Percentiles rank a stretch among this genome's conserved stretches.
phyloP scores from a whole-genome alignment of 2,888 invertebrate genomes.

The Diplolepis rosae region DNA sequence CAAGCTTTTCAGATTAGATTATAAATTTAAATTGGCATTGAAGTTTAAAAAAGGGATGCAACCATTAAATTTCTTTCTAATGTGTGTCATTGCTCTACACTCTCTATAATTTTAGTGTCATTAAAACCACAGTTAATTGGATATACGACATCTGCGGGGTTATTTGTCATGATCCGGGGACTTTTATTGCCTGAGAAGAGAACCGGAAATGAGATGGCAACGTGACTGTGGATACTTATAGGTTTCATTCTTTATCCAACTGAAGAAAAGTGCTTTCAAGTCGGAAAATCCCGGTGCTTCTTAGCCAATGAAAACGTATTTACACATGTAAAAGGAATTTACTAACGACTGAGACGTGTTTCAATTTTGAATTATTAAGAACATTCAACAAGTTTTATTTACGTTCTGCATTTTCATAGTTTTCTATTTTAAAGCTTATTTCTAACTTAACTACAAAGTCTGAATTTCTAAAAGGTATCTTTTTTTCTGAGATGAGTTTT shows the following conservation, averaged over 20 bases:
- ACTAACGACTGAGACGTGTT: neutral
- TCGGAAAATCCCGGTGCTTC: conserved; percentile 11
- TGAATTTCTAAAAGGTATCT: too few species aligned
- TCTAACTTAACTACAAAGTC: too few species aligned
- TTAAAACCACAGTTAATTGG: conserved; percentile 5
- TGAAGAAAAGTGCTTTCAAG: conserved; percentile 7
- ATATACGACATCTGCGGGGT: conserved; percentile 2
- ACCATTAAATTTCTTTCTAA: too few species aligned
- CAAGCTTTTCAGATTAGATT: too few species aligned
- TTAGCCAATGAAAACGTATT: conserved; percentile 10
- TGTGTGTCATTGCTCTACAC: too few species aligned
- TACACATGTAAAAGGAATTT: conserved; percentile 4
- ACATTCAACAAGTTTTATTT: neutral
- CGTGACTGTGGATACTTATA: conserved; percentile 16
- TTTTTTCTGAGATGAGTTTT: too few species aligned
- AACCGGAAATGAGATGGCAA: conserved; percentile 6
- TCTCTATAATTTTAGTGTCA: neutral
- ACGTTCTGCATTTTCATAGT: neutral
- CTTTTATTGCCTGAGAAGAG: conserved; percentile 20
- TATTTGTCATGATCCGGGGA: neutral
- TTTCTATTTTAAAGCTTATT: too few species aligned
- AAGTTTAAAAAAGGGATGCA: too few species aligned
- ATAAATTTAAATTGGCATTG: too few species aligned
- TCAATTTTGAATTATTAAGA: neutral
- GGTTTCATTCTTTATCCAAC: conserved; percentile 17